A percentile compares a stretch with the other conserved stretches of the same genome.
These are phyloP conservation scores for Neopelma chrysocephalum DNA, from an alignment of 2,797 vertebrate species.

Conservation along the genomic window DNA sequence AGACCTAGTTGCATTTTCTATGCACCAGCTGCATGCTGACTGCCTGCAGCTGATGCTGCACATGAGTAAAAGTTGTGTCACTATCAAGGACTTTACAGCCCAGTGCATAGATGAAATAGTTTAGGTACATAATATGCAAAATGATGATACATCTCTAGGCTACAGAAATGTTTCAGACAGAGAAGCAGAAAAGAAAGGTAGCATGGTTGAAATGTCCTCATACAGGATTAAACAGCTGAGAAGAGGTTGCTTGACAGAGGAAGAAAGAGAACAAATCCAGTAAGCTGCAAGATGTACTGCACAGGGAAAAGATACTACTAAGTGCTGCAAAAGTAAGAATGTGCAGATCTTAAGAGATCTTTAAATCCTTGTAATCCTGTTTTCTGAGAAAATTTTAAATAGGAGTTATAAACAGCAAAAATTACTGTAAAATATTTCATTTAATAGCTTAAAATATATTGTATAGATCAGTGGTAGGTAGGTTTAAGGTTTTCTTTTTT, in stretches of 20 bases:
- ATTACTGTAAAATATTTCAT: background rate
- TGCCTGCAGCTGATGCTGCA: background rate
- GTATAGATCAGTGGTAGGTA: background rate
- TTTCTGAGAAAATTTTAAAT: background rate
- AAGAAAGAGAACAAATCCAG: constrained; percentile 3
- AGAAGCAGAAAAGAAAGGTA: background rate
- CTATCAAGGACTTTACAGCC: background rate
- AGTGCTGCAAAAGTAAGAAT: background rate
- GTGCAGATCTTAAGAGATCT: background rate
- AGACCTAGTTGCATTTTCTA: background rate
- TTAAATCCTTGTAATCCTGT: background rate
- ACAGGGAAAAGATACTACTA: background rate
- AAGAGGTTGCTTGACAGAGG: background rate
- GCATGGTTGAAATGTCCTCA: background rate
- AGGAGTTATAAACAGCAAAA: background rate
- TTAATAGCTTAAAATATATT: background rate
- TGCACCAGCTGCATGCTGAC: background rate
- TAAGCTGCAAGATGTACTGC: background rate
- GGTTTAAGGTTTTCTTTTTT: background rate
- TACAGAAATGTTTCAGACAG: background rate
- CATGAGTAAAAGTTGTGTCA: background rate
- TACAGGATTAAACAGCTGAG: background rate
- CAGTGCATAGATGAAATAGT: background rate
- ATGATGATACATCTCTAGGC: background rate
- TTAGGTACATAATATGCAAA: background rate